A percentile compares a stretch with the other conserved stretches of the same genome.
Conservation (phyloP, 2,113 vertebrate species). For the Dolichotis patagonum region DNA sequence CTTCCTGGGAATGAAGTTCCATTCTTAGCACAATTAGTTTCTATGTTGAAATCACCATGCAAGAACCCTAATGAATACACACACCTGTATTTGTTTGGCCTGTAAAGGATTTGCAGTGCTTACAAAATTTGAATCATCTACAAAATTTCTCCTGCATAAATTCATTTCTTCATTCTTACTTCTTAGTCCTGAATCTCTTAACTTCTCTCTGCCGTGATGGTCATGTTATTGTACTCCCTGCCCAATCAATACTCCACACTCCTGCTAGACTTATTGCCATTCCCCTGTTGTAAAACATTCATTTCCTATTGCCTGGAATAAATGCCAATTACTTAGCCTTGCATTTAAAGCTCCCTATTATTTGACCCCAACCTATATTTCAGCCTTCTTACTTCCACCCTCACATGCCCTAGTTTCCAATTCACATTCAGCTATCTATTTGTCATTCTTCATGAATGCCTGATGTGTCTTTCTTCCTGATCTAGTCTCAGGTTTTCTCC, state of each 20-base stretch:
- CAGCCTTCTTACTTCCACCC: not conserved
- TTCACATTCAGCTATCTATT: not conserved
- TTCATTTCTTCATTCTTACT: not conserved
- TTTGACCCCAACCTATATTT: conserved; percentile 2
- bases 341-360: conserved; percentile 45
- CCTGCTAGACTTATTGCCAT: not conserved
- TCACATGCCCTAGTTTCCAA: not conserved
- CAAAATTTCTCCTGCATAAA: not conserved
- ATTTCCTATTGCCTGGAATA: conserved; percentile 47
- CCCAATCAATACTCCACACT: not conserved
- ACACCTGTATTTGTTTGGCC: not conserved
- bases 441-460: not conserved
- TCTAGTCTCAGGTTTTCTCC: not conserved
- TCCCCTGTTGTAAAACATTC: conserved; percentile 48
- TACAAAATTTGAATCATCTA: not conserved
- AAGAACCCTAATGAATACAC: not conserved
- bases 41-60: not conserved
- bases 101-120: not conserved
- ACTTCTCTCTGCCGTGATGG: not conserved
- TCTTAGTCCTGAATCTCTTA: not conserved
- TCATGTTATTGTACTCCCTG: not conserved
- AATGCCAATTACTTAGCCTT: conserved; percentile 47
- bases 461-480: not conserved
- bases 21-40: not conserved
- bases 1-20: not conserved